A percentile compares a stretch with the other conserved stretches of the same genome.
Conservation (phyloP, 2,113 vertebrate species). For the Thunnus thynnus region DNA sequence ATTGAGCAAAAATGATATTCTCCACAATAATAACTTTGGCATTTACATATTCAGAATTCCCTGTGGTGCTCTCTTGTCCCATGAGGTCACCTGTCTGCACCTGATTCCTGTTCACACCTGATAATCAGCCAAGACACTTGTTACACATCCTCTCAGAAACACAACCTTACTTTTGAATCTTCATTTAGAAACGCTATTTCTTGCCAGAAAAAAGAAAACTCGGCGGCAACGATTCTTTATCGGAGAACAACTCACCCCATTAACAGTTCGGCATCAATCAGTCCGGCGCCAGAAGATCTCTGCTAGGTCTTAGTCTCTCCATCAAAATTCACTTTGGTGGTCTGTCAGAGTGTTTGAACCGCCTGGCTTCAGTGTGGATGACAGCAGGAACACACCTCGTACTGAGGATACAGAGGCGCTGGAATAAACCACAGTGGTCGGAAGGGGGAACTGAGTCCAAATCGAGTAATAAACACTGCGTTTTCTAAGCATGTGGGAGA, state of each 20-base stretch:
- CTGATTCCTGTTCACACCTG: neutral
- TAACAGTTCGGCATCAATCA: conserved; percentile 29
- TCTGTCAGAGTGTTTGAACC: conserved; percentile 29
- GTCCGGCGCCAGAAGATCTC: conserved; percentile 32
- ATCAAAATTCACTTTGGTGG: conserved; percentile 51
- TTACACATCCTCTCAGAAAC: conserved; percentile 51
- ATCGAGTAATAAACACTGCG: conserved; percentile 25
- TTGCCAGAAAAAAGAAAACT: neutral
- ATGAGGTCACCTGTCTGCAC: conserved; percentile 1
- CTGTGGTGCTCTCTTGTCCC: neutral
- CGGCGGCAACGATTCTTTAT: neutral
- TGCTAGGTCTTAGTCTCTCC: conserved; percentile 24
- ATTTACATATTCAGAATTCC: neutral
- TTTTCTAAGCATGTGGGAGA: conserved; percentile 19
- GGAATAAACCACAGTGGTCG: conserved; percentile 73
- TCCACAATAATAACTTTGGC: conserved; percentile 19
- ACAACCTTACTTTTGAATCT: conserved; percentile 39
- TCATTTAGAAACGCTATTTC: neutral
- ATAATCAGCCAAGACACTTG: conserved; percentile 55
- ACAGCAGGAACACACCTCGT: conserved; percentile 44
- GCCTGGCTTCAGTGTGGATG: conserved; percentile 45
- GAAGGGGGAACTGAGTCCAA: conserved; percentile 45
- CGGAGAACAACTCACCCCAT: conserved; percentile 68
- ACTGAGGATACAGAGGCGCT: conserved; percentile 46
- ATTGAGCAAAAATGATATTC: neutral